Base-by-base conservation (phyloP, 2,797 vertebrate genomes). In the Aldrovandia affinis region DNA sequence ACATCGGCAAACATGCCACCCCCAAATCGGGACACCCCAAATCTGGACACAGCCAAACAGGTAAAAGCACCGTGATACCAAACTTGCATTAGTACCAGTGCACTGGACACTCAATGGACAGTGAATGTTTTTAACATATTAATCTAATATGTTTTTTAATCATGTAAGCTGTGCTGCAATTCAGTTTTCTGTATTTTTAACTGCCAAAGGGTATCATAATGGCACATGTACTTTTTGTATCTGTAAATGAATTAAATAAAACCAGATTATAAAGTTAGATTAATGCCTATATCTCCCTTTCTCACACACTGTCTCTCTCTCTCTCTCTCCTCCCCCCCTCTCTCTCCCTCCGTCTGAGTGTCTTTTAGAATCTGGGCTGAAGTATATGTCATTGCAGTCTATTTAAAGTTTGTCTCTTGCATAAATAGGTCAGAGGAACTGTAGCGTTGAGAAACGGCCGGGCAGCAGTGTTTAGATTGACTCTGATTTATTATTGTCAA, bases 381-480 rank as follows among this genome's bases (percentile, higher is more conserved):
- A 87, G 85, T 87, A 88, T 88, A 86, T 91, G 88, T 90, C 91
- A 90, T 90, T 87, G 89, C 90, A 88, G 89, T 92, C 91, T 94
- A 95, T 95, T 95, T 93, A 94, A 95, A 94, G 93, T 91, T 78
- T 87, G 81, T 77, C 73, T 44, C 73, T 77, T 88, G 88, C 83
- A 92, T 84, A 94, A 94, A 87, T 95, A 93, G 94, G 92, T 94
- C 93, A 95, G 92, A 92, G 93, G 93, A 88, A 94, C 89, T 25
- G 73, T 22, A 47, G 84, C 87, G 89, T 90, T 87, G 88, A 85
- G 83, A 88, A 81, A 86, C 92, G 92, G 91, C 90, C 90, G 92
- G 90, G 81, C 87, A n/a, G n/a, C n/a, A 87, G 80, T 88, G 90
- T 93, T 91, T 89, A 90, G 90, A 93, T 77, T n/a, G 39, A 44